Base-by-base conservation (phyloP, 2,797 vertebrate species). In the Hydrocynus forskahlii region DNA sequence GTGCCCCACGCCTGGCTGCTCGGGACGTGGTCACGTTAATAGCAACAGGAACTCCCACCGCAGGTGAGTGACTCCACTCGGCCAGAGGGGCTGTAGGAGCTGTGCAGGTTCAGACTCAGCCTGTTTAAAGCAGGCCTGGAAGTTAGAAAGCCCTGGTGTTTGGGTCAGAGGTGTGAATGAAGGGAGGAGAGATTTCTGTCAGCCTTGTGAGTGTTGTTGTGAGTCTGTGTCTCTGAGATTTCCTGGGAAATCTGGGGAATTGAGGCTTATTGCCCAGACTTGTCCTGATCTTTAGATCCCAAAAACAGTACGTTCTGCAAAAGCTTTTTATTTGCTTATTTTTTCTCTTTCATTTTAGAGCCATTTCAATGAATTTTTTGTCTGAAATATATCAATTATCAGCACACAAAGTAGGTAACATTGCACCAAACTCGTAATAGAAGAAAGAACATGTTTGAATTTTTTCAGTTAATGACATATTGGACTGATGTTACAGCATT, bases 31-130 rank as follows among this genome's bases (percentile, higher is more conserved):
- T 89, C 98, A 99, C 89, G 97, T 99, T 93, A 99, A 99, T 95
- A 99, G 98, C 97, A 99, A 99, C 97, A 97, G 98, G 97, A 99
- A 99, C 95, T 99, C 98, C 38, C 98, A 99, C 89, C 93, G 98
- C 94, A 99, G 98, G 98, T 99, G 96, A 97, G 97, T 94, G 86
- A 88, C 79, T 70, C 67, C 76, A 55, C 38, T 35, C 40, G 38
- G 35, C 73, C 50, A 64, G 57, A 69, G 75, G 60, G 35, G 74
- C 81, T 73, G 68, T 55, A 60, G n/a, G 66, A 38, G 63, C 74
- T 84, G 67, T 81, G 50, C 60, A 75, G 67, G 59, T 59, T 40
- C 57, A 70, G 68, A 29, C n/a, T 82, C 14, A 70, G 72, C 17
- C 25, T 66, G 81, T 78, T 23, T 79, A 68, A 72, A 35, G 55